phyloP scores from a whole-genome alignment of 2,113 vertebrate genomes.

The Mesocricetus auratus region DNA sequence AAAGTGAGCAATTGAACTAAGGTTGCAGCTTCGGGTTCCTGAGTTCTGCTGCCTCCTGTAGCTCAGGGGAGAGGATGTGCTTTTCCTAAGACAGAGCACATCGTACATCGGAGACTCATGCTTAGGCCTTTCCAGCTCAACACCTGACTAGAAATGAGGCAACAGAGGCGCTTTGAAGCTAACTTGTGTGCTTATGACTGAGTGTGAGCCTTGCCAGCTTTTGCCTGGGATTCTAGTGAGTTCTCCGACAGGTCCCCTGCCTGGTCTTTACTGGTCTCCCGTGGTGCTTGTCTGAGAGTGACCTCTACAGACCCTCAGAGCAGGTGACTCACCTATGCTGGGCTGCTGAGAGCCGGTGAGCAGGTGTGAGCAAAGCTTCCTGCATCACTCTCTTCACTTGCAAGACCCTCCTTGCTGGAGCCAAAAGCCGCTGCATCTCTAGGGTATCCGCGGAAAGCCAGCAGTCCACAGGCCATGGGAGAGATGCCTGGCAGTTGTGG shows the following conservation, averaged over 20 bases:
- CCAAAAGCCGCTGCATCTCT: conserved; percentile 85
- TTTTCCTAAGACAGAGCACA: neutral
- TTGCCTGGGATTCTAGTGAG: neutral
- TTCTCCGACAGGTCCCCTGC: neutral
- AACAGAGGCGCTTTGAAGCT: neutral
- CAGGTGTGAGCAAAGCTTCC: accelerated
- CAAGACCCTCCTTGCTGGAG: conserved; percentile 41
- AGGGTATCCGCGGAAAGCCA: accelerated
- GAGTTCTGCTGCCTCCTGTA: neutral
- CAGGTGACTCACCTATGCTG: conserved; percentile 77
- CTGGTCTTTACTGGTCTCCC: neutral
- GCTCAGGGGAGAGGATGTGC: too few relatives aligned
- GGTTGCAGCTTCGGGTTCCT: neutral
- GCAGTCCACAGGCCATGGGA: neutral
- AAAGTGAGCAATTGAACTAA: neutral
- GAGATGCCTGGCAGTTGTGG: neutral
- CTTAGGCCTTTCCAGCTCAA: neutral
- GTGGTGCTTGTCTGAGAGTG: neutral
- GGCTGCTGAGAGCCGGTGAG: conserved; percentile 46
- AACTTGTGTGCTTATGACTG: neutral
- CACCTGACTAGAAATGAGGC: neutral
- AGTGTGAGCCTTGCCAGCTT: neutral
- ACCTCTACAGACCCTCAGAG: neutral
- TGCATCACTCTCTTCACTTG: neutral
- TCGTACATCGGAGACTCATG: neutral